Conservation (phyloP, 2,888 invertebrate species). For the Drosophila fungiperda region DNA sequence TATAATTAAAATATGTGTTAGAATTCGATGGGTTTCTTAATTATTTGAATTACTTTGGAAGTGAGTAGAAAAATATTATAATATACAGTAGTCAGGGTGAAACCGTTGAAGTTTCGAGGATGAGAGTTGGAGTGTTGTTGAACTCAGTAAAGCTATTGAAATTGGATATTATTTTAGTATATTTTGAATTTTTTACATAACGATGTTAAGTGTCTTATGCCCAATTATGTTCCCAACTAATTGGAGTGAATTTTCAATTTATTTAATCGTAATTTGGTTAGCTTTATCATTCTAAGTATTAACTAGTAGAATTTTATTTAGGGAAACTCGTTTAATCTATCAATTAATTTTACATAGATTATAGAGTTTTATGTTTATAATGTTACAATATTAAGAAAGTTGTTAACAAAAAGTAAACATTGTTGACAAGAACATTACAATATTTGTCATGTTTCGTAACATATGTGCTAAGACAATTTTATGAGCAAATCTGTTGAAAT, state of each 20-base stretch:
- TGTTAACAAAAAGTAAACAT: background rate
- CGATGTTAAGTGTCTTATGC: no score
- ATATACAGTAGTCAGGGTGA: background rate
- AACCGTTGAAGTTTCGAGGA: background rate
- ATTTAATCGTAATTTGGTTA: background rate
- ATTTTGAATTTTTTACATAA: background rate
- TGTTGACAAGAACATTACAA: background rate
- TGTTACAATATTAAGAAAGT: background rate
- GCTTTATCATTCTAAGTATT: background rate
- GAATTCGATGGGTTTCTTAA: background rate
- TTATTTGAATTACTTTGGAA: background rate
- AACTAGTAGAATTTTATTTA: background rate
- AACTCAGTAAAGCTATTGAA: background rate
- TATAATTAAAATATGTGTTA: constrained; percentile 13
- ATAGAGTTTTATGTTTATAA: no score
- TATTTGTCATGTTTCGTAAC: background rate
- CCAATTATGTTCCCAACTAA: background rate
- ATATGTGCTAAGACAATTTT: background rate
- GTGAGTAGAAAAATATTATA: background rate
- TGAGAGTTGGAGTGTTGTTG: background rate
- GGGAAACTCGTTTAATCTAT: background rate
- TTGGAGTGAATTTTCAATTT: background rate
- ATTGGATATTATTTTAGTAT: background rate
- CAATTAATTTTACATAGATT: background rate
- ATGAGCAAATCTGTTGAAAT: background rate